phyloP scores from a whole-genome alignment of 2,888 invertebrate species.

The Campoplex nolae region DNA sequence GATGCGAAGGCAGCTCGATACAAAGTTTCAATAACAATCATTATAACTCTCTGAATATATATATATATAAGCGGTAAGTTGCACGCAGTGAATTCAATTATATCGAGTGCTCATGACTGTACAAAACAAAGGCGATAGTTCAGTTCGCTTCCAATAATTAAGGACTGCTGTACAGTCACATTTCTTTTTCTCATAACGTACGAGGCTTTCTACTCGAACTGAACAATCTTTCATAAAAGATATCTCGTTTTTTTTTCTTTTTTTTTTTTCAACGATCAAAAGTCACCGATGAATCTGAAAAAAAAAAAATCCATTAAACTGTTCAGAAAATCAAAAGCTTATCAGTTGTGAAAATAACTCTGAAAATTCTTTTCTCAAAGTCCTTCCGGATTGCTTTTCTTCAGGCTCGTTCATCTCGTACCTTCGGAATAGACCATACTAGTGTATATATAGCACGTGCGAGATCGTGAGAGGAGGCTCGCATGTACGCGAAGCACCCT shows the following conservation, averaged over 20 bases:
- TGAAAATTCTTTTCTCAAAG: not conserved
- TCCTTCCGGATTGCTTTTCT: not conserved
- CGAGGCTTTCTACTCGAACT: not conserved
- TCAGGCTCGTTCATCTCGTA: not conserved
- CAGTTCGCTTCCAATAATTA: conserved; percentile 53
- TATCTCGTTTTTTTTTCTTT: not conserved
- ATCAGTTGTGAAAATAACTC: too few species aligned
- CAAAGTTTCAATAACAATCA: not conserved
- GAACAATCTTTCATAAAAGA: not conserved
- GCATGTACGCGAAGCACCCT: conserved; percentile 81
- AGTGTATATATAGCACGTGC: not conserved
- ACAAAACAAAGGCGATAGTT: conserved; percentile 33
- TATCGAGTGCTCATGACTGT: conserved; percentile 36
- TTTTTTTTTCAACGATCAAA: too few species aligned
- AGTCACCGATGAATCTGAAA: too few species aligned
- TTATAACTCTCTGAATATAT: not conserved
- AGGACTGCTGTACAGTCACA: conserved; percentile 5
- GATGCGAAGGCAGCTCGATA: not conserved
- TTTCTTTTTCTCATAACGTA: conserved; percentile 11
- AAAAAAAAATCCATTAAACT: not conserved
- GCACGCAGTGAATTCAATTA: conserved; percentile 43
- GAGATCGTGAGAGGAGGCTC: conserved; percentile 61
- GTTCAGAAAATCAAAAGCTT: not conserved
- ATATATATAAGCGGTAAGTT: not conserved
- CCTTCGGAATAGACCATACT: conserved; percentile 2